Evolutionary conservation across 2,888 invertebrate genomes (phyloP).

Genomic region (Apoderus coryli): DNA sequence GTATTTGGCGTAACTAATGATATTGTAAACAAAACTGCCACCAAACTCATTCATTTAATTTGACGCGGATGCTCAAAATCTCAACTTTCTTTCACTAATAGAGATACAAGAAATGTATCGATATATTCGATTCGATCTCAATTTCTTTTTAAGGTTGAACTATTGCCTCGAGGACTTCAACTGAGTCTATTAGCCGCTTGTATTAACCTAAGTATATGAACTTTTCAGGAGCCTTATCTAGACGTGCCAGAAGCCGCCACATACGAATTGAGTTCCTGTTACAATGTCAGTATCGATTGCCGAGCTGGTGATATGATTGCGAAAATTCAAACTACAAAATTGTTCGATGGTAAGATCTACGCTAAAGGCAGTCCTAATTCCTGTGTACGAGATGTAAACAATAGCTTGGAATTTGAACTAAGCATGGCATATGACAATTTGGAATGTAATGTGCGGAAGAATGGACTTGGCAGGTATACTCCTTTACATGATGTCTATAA

Average conservation of each 20-base stretch:
- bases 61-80: too few relatives aligned
- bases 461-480: constrained; percentile 52
- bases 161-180: too few relatives aligned
- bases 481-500: background rate
- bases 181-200: too few relatives aligned
- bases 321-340: constrained; percentile 77
- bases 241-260: constrained; percentile 85
- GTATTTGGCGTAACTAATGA: too few relatives aligned
- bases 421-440: constrained; percentile 86
- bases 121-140: too few relatives aligned
- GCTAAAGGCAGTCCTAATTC: constrained; percentile 89
- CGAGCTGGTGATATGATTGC: constrained; percentile 87
- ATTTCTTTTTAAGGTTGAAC: too few relatives aligned
- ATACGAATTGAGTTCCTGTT: constrained; percentile 84
- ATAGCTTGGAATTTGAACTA: constrained; percentile 78
- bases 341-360: constrained; percentile 90
- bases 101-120: too few relatives aligned
- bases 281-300: constrained; percentile 89
- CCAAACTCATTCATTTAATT: too few relatives aligned
- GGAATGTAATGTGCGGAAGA: constrained; percentile 84
- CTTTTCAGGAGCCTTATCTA: constrained; percentile 74
- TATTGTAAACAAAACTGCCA: too few relatives aligned
- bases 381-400: constrained; percentile 78
- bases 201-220: too few relatives aligned
- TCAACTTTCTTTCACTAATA: too few relatives aligned